A percentile compares a stretch with the other conserved stretches of the same genome.
phyloP scores from a whole-genome alignment of 2,113 vertebrate genomes.

The Pavo muticus region DNA sequence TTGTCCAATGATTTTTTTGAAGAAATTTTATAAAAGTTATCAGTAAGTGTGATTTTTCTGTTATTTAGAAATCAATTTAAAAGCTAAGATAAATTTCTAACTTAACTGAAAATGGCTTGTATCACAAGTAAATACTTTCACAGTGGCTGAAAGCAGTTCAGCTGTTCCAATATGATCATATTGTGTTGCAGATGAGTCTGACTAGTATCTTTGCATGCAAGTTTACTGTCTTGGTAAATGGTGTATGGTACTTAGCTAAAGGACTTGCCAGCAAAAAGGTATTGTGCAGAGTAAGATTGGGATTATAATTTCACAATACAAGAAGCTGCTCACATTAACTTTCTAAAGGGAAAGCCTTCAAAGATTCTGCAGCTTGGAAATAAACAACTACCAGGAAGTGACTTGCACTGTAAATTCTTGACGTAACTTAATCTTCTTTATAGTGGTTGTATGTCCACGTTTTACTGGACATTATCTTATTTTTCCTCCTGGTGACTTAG shows the following conservation, averaged over 20 bases:
- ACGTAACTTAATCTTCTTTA: neutral
- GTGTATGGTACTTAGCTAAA: neutral
- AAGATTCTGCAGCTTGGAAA: neutral
- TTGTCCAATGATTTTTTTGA: neutral
- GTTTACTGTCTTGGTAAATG: neutral
- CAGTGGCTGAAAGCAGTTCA: neutral
- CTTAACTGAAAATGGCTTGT: neutral
- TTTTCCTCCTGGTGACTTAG: neutral
- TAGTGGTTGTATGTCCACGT: neutral
- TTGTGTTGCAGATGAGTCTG: neutral
- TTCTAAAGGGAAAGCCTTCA: neutral
- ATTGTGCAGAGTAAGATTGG: neutral
- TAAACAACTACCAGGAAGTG: neutral
- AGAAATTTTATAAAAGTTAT: neutral
- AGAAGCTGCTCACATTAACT: neutral
- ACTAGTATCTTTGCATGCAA: neutral
- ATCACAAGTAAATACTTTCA: neutral
- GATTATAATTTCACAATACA: neutral
- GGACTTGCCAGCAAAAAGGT: neutral
- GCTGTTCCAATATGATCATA: neutral
- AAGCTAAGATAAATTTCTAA: neutral
- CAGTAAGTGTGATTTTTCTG: neutral
- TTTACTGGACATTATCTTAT: neutral
- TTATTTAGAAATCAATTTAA: neutral
- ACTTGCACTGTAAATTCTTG: neutral